A percentile compares a stretch with the other conserved stretches of the same genome.
phyloP scores from a whole-genome alignment of 2,888 invertebrate species.

The Melinopterus prodromus region DNA sequence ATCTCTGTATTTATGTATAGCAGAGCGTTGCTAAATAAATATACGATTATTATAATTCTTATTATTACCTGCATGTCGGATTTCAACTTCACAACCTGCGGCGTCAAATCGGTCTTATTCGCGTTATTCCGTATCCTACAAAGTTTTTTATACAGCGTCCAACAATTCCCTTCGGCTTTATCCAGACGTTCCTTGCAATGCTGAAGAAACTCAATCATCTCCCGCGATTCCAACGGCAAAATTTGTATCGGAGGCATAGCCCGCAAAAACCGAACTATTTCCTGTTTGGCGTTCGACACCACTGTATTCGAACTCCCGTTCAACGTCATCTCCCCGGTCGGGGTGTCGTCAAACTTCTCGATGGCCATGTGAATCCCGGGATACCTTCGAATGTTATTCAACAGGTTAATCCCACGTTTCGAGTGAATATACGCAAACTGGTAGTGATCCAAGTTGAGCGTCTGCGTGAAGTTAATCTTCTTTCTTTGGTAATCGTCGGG shows the following conservation, averaged over 20 bases:
- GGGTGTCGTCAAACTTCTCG: slow-evolving; percentile 8
- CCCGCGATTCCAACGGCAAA: slow-evolving; percentile 27
- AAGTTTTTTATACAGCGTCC: slow-evolving; percentile 21
- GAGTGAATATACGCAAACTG: slow-evolving; percentile 25
- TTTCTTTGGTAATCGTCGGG: slow-evolving; percentile 18
- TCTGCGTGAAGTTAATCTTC: neutral
- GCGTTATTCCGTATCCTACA: slow-evolving; percentile 12
- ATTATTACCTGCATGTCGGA: slow-evolving; percentile 6
- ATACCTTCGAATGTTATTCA: slow-evolving; percentile 10
- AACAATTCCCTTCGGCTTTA: slow-evolving; percentile 30
- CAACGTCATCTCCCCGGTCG: slow-evolving; percentile 19
- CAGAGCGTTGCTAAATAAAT: too few species aligned
- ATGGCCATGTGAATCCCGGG: slow-evolving; percentile 17
- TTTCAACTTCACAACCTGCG: slow-evolving; percentile 15
- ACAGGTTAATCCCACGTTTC: neutral
- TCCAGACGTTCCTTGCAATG: slow-evolving; percentile 23
- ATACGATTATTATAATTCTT: too few species aligned
- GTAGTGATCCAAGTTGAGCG: slow-evolving; percentile 9
- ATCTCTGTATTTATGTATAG: too few species aligned
- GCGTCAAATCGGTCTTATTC: neutral
- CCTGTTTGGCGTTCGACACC: neutral
- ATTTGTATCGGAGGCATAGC: slow-evolving; percentile 9
- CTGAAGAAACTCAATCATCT: slow-evolving; percentile 14
- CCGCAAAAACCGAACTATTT: neutral
- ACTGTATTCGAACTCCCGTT: neutral